Base-by-base conservation (phyloP, 2,113 vertebrate species). In the Phylloscopus trochilus region DNA sequence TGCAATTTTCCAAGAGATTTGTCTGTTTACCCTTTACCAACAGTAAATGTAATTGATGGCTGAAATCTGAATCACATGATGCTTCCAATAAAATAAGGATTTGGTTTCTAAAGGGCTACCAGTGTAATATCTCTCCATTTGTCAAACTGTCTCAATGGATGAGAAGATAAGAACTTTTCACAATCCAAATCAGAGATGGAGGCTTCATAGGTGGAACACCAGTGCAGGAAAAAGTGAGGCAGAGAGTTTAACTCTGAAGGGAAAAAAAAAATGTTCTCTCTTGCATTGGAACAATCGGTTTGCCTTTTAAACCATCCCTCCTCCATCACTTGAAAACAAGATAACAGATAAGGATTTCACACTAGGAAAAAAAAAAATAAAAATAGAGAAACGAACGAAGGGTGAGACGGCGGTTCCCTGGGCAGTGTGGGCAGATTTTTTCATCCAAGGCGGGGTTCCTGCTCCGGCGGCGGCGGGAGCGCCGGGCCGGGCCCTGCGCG, bases 1-100 rank as follows among this genome's bases (percentile, higher is more conserved):
- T 76, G 27, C n/a, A 88, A 68, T 92, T 88, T 95, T 94, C 53
- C 46, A 73, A 35, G 44, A 83, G 52, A 72, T 80, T 68, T 87
- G 39, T 77, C 85, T 64, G 27, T 67, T 75, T 59, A 84, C 62
- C 67, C 56, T 93, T 95, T 85, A 46, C 73, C 69, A 63, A 59
- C 35, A 46, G 49, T 46, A 80, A 77, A 70, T 73, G 27, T 43
- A 85, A 70, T 46, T 62, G 63, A 59, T 72, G 72, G 56, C 31
- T 52, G 43, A 58, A 86, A 80, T 37, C 33, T 44, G 53, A 80
- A 69, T 52, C 67, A 59, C 12, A 22, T 59, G 31, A 67, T 76
- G n/a, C 31, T 76, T 55, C 62, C 62, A 56, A 43, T 76, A 55
- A 89, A 91, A 94, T 66, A 79, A 92, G 60, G 55, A 75, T 46